These are phyloP conservation scores for Nomada ferruginata DNA, from an alignment of 2,888 invertebrate genomes.

Conservation along the genomic window DNA sequence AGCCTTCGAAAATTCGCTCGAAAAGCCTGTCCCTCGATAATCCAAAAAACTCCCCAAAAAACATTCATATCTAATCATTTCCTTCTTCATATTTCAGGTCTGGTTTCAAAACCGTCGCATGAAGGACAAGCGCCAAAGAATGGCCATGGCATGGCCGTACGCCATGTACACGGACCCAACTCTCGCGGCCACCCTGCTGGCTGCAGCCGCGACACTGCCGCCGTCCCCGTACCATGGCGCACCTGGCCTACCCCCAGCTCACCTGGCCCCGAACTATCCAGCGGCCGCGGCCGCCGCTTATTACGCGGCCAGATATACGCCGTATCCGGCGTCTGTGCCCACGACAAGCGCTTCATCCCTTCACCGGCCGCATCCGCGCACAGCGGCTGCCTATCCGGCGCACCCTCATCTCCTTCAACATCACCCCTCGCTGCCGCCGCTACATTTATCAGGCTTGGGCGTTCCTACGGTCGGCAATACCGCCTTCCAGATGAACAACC, in stretches of 20 bases:
- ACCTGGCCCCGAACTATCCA: conserved; percentile 84
- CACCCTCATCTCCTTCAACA: conserved; percentile 73
- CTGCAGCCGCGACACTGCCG: conserved; percentile 91
- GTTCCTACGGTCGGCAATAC: conserved; percentile 70
- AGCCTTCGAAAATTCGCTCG: neutral
- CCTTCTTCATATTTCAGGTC: conserved; percentile 86
- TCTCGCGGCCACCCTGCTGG: conserved; percentile 95
- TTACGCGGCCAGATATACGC: conserved; percentile 86
- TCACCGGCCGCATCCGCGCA: conserved; percentile 85
- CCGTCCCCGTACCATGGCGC: conserved; percentile 75
- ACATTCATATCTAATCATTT: neutral
- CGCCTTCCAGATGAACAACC: conserved; percentile 67
- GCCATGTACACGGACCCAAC: conserved; percentile 97
- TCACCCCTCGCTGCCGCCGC: conserved; percentile 69
- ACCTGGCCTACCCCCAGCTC: conserved; percentile 85
- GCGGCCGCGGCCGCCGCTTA: conserved; percentile 86
- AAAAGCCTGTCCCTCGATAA: neutral
- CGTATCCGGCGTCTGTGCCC: conserved; percentile 86
- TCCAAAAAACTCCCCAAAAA: neutral
- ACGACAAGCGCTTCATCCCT: conserved; percentile 79
- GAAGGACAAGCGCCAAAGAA: conserved; percentile 98
- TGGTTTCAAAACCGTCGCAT: conserved; percentile 99
- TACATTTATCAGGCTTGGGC: conserved; percentile 75
- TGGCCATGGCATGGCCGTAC: conserved; percentile 98
- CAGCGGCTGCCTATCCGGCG: conserved; percentile 64